phyloP scores from a whole-genome alignment of 2,797 vertebrate genomes.

The Characodon lateralis region DNA sequence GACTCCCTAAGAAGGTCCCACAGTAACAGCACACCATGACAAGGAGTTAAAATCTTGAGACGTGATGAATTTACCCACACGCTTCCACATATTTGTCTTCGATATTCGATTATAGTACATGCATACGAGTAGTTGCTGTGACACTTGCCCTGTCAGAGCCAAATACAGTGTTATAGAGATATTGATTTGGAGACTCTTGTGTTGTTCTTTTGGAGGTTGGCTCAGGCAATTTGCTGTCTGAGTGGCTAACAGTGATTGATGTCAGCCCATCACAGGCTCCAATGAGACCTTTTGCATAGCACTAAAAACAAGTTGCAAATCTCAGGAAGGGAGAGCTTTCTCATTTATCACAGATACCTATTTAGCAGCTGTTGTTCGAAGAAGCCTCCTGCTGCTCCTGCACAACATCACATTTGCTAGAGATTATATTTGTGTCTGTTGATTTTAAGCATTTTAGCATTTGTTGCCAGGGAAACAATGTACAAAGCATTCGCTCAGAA shows the following conservation, averaged over 20 bases:
- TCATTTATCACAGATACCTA: conserved; percentile 17
- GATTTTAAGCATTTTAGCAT: not conserved
- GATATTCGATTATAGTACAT: not conserved
- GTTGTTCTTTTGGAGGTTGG: not conserved
- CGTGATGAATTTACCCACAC: conserved; percentile 24
- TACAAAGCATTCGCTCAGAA: not conserved
- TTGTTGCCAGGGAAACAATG: not conserved
- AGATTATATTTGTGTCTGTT: not conserved
- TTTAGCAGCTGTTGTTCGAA: conserved; percentile 14
- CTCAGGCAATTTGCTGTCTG: conserved; percentile 6
- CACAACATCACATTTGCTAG: not conserved
- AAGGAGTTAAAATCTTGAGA: conserved; percentile 26
- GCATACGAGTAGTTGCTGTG: conserved; percentile 3
- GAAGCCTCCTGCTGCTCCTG: not conserved
- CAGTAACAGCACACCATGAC: conserved; percentile 25
- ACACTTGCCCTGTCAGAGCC: not conserved
- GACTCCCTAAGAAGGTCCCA: conserved; percentile 41
- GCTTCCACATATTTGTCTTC: not conserved
- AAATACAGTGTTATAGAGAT: conserved; percentile 3
- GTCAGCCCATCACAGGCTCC: conserved; percentile 8
- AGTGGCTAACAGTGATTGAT: conserved; percentile 12
- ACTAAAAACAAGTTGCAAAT: conserved; percentile 20
- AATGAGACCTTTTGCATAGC: conserved; percentile 13
- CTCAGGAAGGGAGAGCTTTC: not conserved
- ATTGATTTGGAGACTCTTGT: conserved; percentile 6